A percentile compares a stretch with the other conserved stretches of the same genome.
phyloP scores from a whole-genome alignment of 2,888 invertebrate genomes.

The Rhopalosiphum nymphaeae region DNA sequence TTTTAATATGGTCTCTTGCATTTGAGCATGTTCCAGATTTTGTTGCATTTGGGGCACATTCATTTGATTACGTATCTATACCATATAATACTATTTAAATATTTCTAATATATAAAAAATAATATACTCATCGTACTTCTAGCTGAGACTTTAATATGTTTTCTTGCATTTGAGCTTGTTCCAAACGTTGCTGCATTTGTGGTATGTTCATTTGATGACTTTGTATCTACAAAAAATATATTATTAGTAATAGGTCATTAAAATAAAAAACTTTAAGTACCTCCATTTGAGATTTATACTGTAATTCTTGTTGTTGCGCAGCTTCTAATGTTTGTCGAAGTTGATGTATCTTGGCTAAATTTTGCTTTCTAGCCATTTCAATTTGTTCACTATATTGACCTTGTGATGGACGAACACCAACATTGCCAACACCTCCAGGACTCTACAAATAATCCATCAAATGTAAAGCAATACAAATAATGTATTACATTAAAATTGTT shows the following conservation, averaged over 20 bases:
- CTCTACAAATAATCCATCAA: slow-evolving; percentile 1
- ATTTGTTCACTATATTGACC: slow-evolving; percentile 72
- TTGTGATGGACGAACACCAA: slow-evolving; percentile 59
- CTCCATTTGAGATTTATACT: slow-evolving; percentile 84
- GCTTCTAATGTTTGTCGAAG: slow-evolving; percentile 84
- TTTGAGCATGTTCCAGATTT: slow-evolving; percentile 81
- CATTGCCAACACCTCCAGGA: slow-evolving; percentile 52
- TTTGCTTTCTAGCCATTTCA: slow-evolving; percentile 80
- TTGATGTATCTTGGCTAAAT: slow-evolving; percentile 82
- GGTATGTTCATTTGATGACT: slow-evolving; percentile 65
- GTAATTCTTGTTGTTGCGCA: slow-evolving; percentile 83
- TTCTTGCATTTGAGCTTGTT: slow-evolving; percentile 62
- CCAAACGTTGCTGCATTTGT: slow-evolving; percentile 62
- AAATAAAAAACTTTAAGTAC: slow-evolving; percentile 68
- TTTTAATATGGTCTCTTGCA: slow-evolving; percentile 85
- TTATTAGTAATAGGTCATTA: background rate
- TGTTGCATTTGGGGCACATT: slow-evolving; percentile 76
- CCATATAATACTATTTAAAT: slow-evolving; percentile 45
- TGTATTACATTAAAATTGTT: slow-evolving; percentile 1
- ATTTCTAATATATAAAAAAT: slow-evolving; percentile 51
- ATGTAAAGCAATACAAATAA: background rate
- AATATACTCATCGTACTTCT: slow-evolving; percentile 42
- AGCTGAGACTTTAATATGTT: slow-evolving; percentile 56
- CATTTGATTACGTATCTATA: slow-evolving; percentile 75
- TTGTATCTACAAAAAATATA: slow-evolving; percentile 46